Percentiles rank a stretch among this genome's conserved stretches.
Conservation (phyloP, 2,888 invertebrate species). For the Eulithis testata region DNA sequence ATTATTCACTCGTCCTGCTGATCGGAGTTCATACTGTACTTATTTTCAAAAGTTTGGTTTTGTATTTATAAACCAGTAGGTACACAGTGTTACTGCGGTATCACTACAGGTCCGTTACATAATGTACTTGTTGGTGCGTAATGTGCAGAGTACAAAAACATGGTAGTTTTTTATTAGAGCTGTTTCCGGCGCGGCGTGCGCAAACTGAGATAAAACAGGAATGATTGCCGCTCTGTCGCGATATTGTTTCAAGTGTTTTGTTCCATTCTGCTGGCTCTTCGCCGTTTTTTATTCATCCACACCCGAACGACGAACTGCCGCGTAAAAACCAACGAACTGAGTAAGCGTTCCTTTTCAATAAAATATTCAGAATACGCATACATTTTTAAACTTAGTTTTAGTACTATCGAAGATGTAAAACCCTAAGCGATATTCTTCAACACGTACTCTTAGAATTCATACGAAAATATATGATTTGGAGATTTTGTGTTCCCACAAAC, state of each 20-base stretch:
- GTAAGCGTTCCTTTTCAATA: constrained; percentile 54
- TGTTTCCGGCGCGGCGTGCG: constrained; percentile 77
- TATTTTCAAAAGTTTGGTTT: neutral
- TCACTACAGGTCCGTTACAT: constrained; percentile 30
- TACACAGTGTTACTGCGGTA: constrained; percentile 34
- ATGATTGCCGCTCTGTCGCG: constrained; percentile 80
- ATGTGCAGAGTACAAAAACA: constrained; percentile 51
- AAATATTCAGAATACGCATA: constrained; percentile 44
- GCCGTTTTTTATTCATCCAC: constrained; percentile 69
- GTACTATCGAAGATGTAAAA: constrained; percentile 14
- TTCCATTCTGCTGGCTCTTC: constrained; percentile 68
- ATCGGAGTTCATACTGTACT: too few relatives aligned
- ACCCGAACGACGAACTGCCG: constrained; percentile 60
- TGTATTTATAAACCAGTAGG: neutral
- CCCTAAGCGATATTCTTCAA: constrained; percentile 2
- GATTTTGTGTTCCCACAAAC: constrained; percentile 30
- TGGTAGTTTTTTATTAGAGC: constrained; percentile 79
- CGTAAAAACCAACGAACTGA: constrained; percentile 56
- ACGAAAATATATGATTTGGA: neutral
- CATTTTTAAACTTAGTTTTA: constrained; percentile 15
- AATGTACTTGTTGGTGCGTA: constrained; percentile 39
- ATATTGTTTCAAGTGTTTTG: constrained; percentile 81
- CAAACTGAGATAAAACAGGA: constrained; percentile 83
- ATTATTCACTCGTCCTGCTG: too few relatives aligned
- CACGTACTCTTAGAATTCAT: constrained; percentile 10